Conservation (phyloP, 1,140 invertebrate genomes). For the Drosophila parabipectinata region DNA sequence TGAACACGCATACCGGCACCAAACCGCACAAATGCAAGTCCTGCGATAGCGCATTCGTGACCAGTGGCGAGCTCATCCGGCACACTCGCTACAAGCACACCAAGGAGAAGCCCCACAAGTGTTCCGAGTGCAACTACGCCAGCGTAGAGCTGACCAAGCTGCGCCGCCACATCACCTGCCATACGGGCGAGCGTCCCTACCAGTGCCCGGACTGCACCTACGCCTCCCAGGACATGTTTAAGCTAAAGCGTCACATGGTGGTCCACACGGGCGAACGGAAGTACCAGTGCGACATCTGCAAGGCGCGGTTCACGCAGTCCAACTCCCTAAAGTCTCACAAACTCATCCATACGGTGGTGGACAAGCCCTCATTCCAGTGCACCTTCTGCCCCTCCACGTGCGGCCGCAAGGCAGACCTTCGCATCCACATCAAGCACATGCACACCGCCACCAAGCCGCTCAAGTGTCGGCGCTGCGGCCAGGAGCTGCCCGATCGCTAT, state of each 20-base stretch:
- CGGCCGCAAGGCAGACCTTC: slow-evolving; percentile 97
- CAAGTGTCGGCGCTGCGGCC: slow-evolving; percentile 96
- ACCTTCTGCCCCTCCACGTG: slow-evolving; percentile 98
- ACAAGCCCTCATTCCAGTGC: slow-evolving; percentile 98
- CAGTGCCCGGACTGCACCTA: slow-evolving; percentile 98
- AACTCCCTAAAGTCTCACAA: slow-evolving; percentile 98
- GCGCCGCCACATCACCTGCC: slow-evolving; percentile 96
- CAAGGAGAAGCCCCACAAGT: slow-evolving; percentile 97
- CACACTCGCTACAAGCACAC: slow-evolving; percentile 97
- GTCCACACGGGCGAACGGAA: slow-evolving; percentile 96
- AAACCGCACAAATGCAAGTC: slow-evolving; percentile 97
- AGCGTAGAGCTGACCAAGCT: slow-evolving; percentile 97
- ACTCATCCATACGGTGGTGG: slow-evolving; percentile 95
- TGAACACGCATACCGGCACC: slow-evolving; percentile 98
- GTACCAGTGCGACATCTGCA: slow-evolving; percentile 94
- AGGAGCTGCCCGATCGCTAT: slow-evolving; percentile 95
- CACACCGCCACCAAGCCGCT: slow-evolving; percentile 97
- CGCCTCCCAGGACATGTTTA: slow-evolving; percentile 98
- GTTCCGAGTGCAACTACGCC: slow-evolving; percentile 96
- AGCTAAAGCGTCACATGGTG: slow-evolving; percentile 96
- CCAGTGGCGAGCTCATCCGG: slow-evolving; percentile 96
- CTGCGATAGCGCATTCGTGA: slow-evolving; percentile 97
- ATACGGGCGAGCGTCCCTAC: slow-evolving; percentile 90
- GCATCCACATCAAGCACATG: slow-evolving; percentile 98
- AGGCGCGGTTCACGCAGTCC: slow-evolving; percentile 96